These are phyloP conservation scores for Norana najaformis DNA, from an alignment of 2,888 invertebrate genomes.

Conservation along the genomic window DNA sequence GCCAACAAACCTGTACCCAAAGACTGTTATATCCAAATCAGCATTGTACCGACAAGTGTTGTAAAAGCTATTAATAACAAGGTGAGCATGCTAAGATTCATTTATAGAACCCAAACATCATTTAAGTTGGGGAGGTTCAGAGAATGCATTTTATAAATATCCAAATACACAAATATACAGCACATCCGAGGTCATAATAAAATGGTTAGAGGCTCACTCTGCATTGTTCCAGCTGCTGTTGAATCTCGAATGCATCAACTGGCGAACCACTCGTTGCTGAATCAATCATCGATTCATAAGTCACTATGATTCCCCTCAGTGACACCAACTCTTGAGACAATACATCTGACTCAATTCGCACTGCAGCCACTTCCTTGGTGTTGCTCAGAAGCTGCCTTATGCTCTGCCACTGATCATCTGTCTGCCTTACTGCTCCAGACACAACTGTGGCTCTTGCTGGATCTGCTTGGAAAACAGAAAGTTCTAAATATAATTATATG, in stretches of 20 bases:
- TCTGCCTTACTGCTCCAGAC: conserved; percentile 58
- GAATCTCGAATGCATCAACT: conserved; percentile 57
- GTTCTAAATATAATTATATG: background rate
- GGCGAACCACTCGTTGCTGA: conserved; percentile 54
- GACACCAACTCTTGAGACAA: conserved; percentile 67
- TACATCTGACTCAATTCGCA: conserved; percentile 68
- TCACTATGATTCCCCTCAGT: conserved; percentile 66
- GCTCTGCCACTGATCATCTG: conserved; percentile 68
- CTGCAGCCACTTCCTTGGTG: conserved; percentile 67
- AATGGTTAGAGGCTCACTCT: conserved; percentile 50
- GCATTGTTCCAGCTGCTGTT: conserved; percentile 61
- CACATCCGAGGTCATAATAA: background rate
- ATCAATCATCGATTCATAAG: conserved; percentile 67
- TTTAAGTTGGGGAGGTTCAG: background rate
- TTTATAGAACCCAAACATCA: background rate
- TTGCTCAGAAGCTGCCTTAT: conserved; percentile 66
- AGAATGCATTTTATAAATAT: background rate
- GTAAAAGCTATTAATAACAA: too few species aligned
- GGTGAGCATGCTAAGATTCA: too few species aligned
- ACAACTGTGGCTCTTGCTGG: background rate
- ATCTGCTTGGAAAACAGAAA: background rate
- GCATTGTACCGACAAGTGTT: too few species aligned
- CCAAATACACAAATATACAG: too few species aligned
- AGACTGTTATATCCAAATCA: too few species aligned
- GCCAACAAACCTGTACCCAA: too few species aligned